Conservation (phyloP, 2,888 invertebrate genomes). For the Theretra japonica region DNA sequence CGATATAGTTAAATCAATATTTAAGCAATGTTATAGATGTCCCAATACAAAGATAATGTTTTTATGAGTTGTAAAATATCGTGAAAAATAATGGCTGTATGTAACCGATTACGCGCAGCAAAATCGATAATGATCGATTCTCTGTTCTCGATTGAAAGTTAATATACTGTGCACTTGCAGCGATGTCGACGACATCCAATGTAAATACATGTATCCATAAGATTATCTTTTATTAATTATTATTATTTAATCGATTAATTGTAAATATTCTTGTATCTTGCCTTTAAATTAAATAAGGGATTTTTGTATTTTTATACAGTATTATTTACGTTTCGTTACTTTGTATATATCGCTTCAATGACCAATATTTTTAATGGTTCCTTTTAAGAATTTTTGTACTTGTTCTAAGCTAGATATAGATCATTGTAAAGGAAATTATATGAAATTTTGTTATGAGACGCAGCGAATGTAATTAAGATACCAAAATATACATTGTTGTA, state of each 20-base stretch:
- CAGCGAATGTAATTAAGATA: slow-evolving; percentile 23
- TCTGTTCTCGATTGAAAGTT: slow-evolving; percentile 22
- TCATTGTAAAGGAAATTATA: slow-evolving; percentile 27
- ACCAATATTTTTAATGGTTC: slow-evolving; percentile 24
- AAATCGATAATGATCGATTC: slow-evolving; percentile 9
- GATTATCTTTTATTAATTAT: slow-evolving; percentile 24
- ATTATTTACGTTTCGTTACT: slow-evolving; percentile 30
- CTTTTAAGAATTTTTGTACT: slow-evolving; percentile 29
- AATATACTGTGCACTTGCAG: slow-evolving; percentile 28
- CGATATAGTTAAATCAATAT: neutral
- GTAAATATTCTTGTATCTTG: slow-evolving; percentile 31
- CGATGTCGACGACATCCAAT: slow-evolving; percentile 28
- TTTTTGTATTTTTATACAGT: slow-evolving; percentile 30
- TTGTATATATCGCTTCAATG: slow-evolving; percentile 27
- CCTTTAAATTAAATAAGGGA: slow-evolving; percentile 28
- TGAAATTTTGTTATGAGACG: slow-evolving; percentile 25
- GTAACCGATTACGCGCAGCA: neutral
- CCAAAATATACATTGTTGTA: slow-evolving; percentile 27
- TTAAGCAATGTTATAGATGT: neutral
- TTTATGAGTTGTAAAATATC: neutral
- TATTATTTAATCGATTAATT: slow-evolving; percentile 27
- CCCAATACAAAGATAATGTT: neutral
- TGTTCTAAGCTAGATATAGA: slow-evolving; percentile 18
- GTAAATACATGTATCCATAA: slow-evolving; percentile 31
- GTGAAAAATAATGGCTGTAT: neutral